Conservation (phyloP, 2,797 vertebrate genomes). For the Ctenopoma multispine region DNA sequence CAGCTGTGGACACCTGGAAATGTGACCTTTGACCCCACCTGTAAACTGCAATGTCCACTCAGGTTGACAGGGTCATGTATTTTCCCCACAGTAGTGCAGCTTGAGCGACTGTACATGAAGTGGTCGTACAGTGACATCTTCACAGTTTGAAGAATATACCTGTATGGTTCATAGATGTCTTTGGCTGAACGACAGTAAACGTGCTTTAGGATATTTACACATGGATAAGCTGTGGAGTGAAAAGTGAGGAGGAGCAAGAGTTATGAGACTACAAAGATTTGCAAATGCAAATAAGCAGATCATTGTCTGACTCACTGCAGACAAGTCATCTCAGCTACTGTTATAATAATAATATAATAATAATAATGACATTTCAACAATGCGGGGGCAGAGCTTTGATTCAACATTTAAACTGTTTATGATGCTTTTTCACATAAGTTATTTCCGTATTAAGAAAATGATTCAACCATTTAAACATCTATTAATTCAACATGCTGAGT, state of each 20-base stretch:
- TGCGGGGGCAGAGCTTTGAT: too few relatives aligned
- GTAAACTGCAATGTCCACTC: slow-evolving; percentile 31
- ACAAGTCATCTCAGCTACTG: too few relatives aligned
- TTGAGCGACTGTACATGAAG: neutral
- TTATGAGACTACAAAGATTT: neutral
- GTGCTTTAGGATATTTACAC: neutral
- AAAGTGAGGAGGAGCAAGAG: neutral
- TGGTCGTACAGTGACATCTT: slow-evolving; percentile 2
- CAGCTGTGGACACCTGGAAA: slow-evolving; percentile 74
- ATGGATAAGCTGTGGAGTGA: neutral
- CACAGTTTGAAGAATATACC: neutral
- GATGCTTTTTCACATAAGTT: too few relatives aligned
- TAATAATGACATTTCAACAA: too few relatives aligned
- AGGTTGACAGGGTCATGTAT: slow-evolving; percentile 14
- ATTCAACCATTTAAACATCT: too few relatives aligned
- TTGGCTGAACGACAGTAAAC: neutral
- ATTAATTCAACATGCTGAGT: neutral
- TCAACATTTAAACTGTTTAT: too few relatives aligned
- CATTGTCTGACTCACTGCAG: neutral
- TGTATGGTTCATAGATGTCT: neutral
- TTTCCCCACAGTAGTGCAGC: slow-evolving; percentile 28
- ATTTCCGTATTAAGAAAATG: too few relatives aligned
- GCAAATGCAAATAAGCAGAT: neutral
- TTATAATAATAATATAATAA: too few relatives aligned
- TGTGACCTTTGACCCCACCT: slow-evolving; percentile 69